These are phyloP conservation scores for Myiopsitta monachus DNA, from an alignment of 2,113 vertebrate genomes.

Conservation along the genomic window DNA sequence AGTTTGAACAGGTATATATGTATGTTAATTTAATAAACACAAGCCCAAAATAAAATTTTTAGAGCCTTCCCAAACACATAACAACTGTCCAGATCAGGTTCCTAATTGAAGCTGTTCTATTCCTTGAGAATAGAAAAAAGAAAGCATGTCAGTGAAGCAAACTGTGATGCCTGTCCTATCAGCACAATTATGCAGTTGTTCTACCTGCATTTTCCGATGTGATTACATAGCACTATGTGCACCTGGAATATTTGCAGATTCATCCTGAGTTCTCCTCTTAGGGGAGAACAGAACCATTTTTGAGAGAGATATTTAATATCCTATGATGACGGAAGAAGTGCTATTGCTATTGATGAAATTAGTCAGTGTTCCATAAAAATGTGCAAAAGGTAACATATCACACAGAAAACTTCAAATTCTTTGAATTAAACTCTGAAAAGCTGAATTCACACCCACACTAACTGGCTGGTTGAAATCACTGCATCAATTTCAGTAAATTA, in stretches of 20 bases:
- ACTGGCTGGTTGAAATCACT: neutral
- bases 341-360: neutral
- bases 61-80: fast-evolving
- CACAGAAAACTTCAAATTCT: neutral
- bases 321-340: neutral
- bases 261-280: fast-evolving
- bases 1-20: neutral
- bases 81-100: neutral
- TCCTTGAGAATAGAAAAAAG: neutral
- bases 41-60: neutral
- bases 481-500: neutral
- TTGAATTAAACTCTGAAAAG: neutral
- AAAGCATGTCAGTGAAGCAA: neutral
- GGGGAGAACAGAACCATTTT: neutral
- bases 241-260: neutral
- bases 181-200: neutral
- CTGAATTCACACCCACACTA: neutral
- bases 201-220: neutral
- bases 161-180: neutral
- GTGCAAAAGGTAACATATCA: neutral
- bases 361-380: neutral
- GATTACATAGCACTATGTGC: neutral
- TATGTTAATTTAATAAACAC: neutral
- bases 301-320: neutral
- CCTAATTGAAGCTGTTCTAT: neutral